Conservation (phyloP, 2,113 vertebrate genomes). For the Myotis brandtii region DNA sequence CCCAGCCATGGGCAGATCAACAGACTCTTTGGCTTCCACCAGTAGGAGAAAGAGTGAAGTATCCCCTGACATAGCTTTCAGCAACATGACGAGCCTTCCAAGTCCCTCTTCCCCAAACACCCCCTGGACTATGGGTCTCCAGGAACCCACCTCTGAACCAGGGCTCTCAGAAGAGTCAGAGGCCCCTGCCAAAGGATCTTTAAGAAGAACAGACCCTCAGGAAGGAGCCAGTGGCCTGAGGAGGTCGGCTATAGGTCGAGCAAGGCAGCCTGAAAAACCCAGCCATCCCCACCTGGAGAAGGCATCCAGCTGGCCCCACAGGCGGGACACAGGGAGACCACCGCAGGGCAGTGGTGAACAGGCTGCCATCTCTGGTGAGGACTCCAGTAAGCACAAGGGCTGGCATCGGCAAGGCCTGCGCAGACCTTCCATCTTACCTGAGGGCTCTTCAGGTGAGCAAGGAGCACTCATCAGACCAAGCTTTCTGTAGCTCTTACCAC, state of each 20-base stretch:
- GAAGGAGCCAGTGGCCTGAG: conserved; percentile 35
- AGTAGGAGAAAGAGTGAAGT: conserved; percentile 55
- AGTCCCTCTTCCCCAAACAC: conserved; percentile 78
- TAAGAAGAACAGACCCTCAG: background rate
- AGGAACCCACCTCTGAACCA: background rate
- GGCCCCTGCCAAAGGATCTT: background rate
- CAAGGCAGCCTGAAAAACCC: conserved; percentile 16
- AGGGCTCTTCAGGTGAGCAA: conserved; percentile 56
- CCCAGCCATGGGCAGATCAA: conserved; percentile 55
- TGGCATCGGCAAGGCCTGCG: conserved; percentile 87
- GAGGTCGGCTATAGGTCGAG: conserved; percentile 18
- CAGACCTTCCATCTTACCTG: conserved; percentile 83
- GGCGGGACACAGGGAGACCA: conserved; percentile 51
- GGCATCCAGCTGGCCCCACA: conserved; percentile 86
- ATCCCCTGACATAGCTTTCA: conserved; percentile 82
- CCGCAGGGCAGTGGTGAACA: background rate
- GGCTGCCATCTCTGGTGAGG: conserved; percentile 34
- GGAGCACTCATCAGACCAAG: rapidly evolving
- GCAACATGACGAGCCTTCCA: conserved; percentile 82
- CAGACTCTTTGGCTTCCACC: conserved; percentile 46
- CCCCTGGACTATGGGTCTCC: conserved; percentile 28
- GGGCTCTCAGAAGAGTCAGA: background rate
- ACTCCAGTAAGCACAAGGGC: conserved; percentile 79
- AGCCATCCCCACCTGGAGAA: conserved; percentile 85
- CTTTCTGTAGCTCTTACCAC: background rate